Evolutionary conservation across 1,140 invertebrate genomes (phyloP), one percentile per base, ranked within the genome.

Genomic region (Panonychus citri): DNA sequence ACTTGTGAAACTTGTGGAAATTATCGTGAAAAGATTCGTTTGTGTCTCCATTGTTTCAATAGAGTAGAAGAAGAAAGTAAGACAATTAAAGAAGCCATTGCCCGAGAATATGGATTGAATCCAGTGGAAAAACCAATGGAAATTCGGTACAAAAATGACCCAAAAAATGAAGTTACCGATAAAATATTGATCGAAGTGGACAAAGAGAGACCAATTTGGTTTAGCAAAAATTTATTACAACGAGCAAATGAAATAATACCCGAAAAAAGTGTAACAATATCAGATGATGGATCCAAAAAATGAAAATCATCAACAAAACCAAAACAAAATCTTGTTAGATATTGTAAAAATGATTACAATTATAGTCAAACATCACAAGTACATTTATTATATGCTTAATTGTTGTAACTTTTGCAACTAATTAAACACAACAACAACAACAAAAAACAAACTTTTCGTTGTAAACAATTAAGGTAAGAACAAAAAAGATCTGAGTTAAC

Each of bases 11-110:
- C 75, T 49, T 91, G 87, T 73, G 86, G 86, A 21, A 77, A 87
- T 68, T 71, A 81, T 70, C 76, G 88, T 68, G 79, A 86, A 71
- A 69, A 73, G 49, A 75, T 78, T 27, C 70, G 75, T 51, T 69
- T 91, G 28, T 93, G 88, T 69, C 76, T 85, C 37, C 74, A 83
- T 63, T 91, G 86, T 66, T 91, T 90, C 62, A 74, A 76, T 43
- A 82, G 75, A 73, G 77, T 89, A 0, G 79, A 78, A 63, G 65
- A 73, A 53, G 86, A 90, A 74, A 89, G 85, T 0, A 69, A 78
- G 69, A 73, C 77, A 61, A 85, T 90, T 60, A 67, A 78, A 64
- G 67, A 78, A 46, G 73, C 82, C 62, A 67, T 85, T 15, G 76
- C 78, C 50, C 64, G 81, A n/a, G 63, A 63, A 40, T 37, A 27